Evolutionary conservation across 2,888 invertebrate species (phyloP), one percentile per base, ranked within the genome.

Genomic region (Calliphora vomitoria): DNA sequence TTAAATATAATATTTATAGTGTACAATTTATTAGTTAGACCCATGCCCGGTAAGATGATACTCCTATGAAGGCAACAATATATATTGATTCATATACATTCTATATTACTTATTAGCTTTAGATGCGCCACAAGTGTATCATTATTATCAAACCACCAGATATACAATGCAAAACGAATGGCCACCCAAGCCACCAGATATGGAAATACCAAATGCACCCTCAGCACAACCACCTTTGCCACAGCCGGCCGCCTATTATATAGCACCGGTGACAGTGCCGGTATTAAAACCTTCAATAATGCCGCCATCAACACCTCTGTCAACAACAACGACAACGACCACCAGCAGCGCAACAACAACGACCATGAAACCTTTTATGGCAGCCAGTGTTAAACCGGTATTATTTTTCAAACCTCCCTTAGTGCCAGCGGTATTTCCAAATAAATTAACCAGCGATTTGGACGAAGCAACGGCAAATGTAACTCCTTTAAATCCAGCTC

Each of bases 131-230:
- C 89, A 88, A n/a, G 31, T 88, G 35, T 87, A 87, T 82, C 87
- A 89, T 47, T 89, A 89, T 60, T 90, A 89, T 35, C 87, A 89
- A 69, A 89, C 89, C 35, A 89, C 89, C 38, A 89, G 88, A 53
- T 89, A 89, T 66, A 89, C 89, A 0, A 58, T 89, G 25, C 86
- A 88, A 8, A 88, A 85, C 2, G 79, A 79, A 71, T 79, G 83
- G 84, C 66, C 64, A 44, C 41, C 35, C 31, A 75, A 68, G 44
- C 11, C 62, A 35, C 1, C 44, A 50, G 76, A 86, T 38, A 15
- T 35, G 41, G 75, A 68, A 60, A 38, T n/a, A 11, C 4, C n/a
- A 20, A 35, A 44, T 60, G n/a, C 13, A 25, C 4, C 13, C 13
- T 2, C 8, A 35, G 8, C 20, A 4, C 8, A 60, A 68, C 8